These are phyloP conservation scores for Trissolcus brochymenae DNA, from an alignment of 2,888 invertebrate genomes.

Conservation along the genomic window DNA sequence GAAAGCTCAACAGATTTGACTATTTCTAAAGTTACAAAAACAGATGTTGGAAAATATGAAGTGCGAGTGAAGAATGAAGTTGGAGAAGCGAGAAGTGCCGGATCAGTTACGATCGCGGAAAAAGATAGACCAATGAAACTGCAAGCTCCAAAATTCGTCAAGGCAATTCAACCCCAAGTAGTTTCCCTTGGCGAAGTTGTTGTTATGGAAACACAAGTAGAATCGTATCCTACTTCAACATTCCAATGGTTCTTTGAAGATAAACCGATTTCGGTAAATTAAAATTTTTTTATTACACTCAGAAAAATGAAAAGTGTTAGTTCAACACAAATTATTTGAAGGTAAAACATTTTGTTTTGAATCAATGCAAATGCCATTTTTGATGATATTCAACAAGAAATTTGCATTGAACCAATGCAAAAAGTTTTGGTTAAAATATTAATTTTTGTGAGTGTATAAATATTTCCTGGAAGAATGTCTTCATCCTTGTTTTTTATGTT, in stretches of 20 bases:
- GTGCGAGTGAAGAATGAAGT: constrained; percentile 87
- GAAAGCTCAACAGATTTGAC: constrained; percentile 82
- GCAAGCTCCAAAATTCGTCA: constrained; percentile 84
- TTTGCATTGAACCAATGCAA: too few relatives aligned
- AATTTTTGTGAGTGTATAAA: too few relatives aligned
- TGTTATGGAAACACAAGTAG: constrained; percentile 86
- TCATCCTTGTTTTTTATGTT: constrained; percentile 18
- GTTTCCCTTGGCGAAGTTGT: constrained; percentile 86
- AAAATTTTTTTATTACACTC: background rate
- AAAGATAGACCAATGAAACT: constrained; percentile 79
- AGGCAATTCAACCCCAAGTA: constrained; percentile 83
- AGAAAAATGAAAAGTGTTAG: too few relatives aligned
- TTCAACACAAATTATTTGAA: too few relatives aligned
- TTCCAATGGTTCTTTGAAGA: constrained; percentile 92
- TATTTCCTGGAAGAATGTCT: background rate
- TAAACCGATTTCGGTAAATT: constrained; percentile 80
- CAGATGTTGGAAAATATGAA: constrained; percentile 92
- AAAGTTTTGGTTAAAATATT: too few relatives aligned
- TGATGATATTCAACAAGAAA: too few relatives aligned
- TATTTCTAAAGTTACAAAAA: constrained; percentile 83
- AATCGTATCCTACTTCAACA: constrained; percentile 86
- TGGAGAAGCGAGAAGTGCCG: constrained; percentile 87
- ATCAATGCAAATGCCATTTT: too few relatives aligned
- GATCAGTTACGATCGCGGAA: constrained; percentile 85
- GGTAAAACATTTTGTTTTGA: too few relatives aligned